Conservation (phyloP, 2,797 vertebrate species). For the Falco novaeseelandiae region DNA sequence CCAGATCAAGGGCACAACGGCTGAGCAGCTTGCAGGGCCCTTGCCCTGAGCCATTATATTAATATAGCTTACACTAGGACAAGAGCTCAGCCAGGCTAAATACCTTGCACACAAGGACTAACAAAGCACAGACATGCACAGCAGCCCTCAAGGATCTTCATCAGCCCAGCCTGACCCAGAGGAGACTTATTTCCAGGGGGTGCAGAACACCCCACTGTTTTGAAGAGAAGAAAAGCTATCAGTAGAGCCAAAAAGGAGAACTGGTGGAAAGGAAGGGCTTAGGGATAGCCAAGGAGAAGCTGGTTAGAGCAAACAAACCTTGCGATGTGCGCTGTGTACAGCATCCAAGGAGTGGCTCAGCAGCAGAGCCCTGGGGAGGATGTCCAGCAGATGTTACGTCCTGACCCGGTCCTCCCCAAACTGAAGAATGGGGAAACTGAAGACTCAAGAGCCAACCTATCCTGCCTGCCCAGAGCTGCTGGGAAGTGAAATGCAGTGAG, state of each 20-base stretch:
- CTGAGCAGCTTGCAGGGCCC: background rate
- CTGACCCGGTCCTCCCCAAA: background rate
- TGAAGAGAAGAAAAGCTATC: background rate
- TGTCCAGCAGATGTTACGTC: background rate
- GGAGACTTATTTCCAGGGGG: background rate
- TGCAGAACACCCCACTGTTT: background rate
- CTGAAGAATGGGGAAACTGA: background rate
- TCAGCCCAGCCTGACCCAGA: background rate
- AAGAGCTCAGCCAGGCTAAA: constrained; percentile 29
- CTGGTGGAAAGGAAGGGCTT: background rate
- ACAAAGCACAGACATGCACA: background rate
- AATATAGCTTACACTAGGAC: constrained; percentile 41
- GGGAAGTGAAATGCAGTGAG: constrained; percentile 1
- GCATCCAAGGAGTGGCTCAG: background rate
- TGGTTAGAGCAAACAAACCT: constrained; percentile 38
- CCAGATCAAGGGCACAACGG: background rate
- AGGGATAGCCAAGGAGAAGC: background rate
- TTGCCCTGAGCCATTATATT: background rate
- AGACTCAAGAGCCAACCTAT: background rate
- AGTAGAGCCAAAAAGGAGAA: background rate
- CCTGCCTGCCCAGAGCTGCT: constrained; percentile 1
- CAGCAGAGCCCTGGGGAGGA: background rate
- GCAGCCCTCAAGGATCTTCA: background rate
- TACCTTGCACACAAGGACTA: background rate
- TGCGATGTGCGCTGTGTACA: background rate